Conservation (phyloP, 1,140 invertebrate species). For the Wasmannia auropunctata region DNA sequence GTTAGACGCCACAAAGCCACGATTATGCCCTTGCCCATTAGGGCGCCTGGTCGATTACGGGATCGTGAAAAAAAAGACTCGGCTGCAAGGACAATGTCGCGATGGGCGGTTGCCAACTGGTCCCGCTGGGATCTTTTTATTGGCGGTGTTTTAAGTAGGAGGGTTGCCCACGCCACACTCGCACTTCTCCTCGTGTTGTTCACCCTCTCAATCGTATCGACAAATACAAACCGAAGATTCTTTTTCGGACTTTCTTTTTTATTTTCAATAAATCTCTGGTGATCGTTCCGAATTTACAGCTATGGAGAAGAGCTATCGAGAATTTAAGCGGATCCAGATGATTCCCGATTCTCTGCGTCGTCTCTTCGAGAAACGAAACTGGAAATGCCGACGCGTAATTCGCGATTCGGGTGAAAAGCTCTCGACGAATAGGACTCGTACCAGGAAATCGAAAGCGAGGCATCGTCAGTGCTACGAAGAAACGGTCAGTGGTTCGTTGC, state of each 20-base stretch:
- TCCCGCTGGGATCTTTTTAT: constrained; percentile 81
- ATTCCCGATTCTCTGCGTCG: not conserved
- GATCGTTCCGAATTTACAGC: not conserved
- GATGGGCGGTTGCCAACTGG: constrained; percentile 84
- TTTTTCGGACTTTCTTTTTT: not conserved
- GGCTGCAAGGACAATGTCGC: constrained; percentile 81
- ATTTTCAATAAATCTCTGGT: not conserved
- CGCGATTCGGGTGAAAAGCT: not conserved
- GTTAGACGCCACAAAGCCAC: constrained; percentile 69
- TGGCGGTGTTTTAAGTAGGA: constrained; percentile 75
- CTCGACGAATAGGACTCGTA: not conserved
- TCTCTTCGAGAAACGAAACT: not conserved
- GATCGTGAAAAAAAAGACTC: constrained; percentile 70
- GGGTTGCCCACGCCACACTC: constrained; percentile 46
- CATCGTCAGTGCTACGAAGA: constrained; percentile 24
- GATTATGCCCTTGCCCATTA: constrained; percentile 74
- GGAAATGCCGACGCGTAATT: constrained; percentile 3
- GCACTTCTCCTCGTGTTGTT: constrained; percentile 20
- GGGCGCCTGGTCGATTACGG: constrained; percentile 79
- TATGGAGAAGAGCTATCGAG: not conserved
- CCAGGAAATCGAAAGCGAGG: constrained; percentile 38
- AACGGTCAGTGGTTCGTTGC: constrained; percentile 51
- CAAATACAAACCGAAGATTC: not conserved
- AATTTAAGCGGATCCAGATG: not conserved
- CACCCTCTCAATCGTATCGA: not conserved